A percentile compares a stretch with the other conserved stretches of the same genome.
phyloP scores from a whole-genome alignment of 2,888 invertebrate genomes.

The Chydorus sphaericus region DNA sequence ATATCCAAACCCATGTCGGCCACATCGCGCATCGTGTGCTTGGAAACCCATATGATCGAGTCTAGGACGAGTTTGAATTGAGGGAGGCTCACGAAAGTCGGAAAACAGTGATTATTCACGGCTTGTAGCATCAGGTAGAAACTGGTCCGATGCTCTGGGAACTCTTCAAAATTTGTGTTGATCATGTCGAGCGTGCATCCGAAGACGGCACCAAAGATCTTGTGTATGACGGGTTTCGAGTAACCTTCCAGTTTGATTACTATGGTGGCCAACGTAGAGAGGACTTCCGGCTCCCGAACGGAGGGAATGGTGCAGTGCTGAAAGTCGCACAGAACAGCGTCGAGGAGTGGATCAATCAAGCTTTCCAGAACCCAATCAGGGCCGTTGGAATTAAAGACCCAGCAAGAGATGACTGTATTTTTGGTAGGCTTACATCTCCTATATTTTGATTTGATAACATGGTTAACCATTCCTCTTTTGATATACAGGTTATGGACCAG shows the following conservation, averaged over 20 bases:
- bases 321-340: conserved; percentile 92
- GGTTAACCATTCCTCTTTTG: too few species aligned
- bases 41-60: conserved; percentile 99
- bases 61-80: conserved; percentile 96
- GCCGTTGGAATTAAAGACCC: conserved; percentile 86
- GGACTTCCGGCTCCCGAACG: conserved; percentile 94
- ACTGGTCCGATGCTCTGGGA: conserved; percentile 94
- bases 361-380: conserved; percentile 72
- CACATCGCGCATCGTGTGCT: conserved; percentile 98
- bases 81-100: conserved; percentile 88
- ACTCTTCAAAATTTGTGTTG: conserved; percentile 98
- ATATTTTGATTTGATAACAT: too few species aligned
- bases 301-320: conserved; percentile 87
- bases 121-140: conserved; percentile 84
- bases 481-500: too few species aligned
- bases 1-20: conserved; percentile 71
- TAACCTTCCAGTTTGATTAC: conserved; percentile 77
- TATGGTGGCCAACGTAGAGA: conserved; percentile 89
- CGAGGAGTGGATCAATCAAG: conserved; percentile 91
- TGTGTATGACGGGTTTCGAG: conserved; percentile 88
- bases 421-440: too few species aligned
- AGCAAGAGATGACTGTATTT: conserved; percentile 92
- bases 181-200: conserved; percentile 99
- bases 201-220: conserved; percentile 98
- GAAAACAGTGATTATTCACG: conserved; percentile 86